Conservation (phyloP, 2,113 vertebrate genomes). For the Onychostoma macrolepis region DNA sequence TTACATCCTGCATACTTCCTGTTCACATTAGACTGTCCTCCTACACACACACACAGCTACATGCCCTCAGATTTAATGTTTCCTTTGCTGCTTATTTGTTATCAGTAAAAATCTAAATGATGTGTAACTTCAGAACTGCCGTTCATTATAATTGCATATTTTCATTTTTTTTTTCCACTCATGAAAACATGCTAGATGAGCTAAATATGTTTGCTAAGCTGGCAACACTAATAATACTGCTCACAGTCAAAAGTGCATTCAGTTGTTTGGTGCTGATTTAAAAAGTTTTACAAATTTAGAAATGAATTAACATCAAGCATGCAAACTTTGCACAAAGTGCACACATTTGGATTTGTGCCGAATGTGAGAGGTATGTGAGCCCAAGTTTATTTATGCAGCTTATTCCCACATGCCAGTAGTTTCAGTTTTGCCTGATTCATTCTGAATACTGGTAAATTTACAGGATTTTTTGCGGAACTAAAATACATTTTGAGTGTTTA, state of each 20-base stretch:
- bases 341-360: background rate
- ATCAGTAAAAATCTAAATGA: constrained; percentile 6
- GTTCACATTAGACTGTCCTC: constrained; percentile 59
- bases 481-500: background rate
- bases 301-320: no score
- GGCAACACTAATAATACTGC: background rate
- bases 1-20: constrained; percentile 60
- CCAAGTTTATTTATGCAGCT: no score
- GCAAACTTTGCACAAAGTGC: background rate
- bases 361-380: no score
- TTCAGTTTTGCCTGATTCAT: no score
- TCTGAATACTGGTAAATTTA: no score
- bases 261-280: background rate
- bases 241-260: background rate
- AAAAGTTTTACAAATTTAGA: background rate
- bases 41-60: constrained; percentile 42
- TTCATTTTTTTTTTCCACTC: background rate
- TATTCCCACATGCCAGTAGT: no score
- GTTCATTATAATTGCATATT: background rate
- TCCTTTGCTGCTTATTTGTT: constrained; percentile 1
- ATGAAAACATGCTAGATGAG: background rate
- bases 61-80: background rate
- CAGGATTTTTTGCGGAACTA: background rate
- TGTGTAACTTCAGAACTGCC: background rate
- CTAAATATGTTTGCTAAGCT: background rate